Evolutionary conservation across 2,113 vertebrate genomes (phyloP).

Genomic region (Alouatta palliata): DNA sequence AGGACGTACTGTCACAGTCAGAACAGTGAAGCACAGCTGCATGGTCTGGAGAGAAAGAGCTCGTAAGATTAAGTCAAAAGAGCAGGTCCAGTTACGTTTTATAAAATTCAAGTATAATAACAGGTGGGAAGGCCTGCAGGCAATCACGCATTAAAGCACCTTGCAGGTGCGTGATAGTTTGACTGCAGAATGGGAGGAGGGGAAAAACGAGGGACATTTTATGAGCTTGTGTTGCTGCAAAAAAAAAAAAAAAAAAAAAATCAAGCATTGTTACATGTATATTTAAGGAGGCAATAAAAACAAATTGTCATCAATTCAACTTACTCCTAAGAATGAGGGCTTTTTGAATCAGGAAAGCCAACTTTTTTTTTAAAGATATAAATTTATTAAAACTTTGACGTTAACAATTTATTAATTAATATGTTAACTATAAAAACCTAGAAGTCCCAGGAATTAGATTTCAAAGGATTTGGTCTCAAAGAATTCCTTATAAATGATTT

Average conservation of each 20-base stretch:
- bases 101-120: not conserved
- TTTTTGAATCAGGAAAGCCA: not conserved
- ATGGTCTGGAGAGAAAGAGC: not conserved
- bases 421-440: not conserved
- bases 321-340: slow-evolving; percentile 1
- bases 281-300: slow-evolving; percentile 2
- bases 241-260: slow-evolving; percentile 13
- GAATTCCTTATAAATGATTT: not conserved
- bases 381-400: slow-evolving; percentile 85
- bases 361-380: slow-evolving; percentile 48
- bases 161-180: not conserved
- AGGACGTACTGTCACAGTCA: no score
- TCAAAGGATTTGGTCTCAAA: slow-evolving; percentile 72
- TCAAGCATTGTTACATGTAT: not conserved
- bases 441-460: slow-evolving; percentile 80
- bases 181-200: not conserved
- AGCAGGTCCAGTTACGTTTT: not conserved
- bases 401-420: slow-evolving; percentile 80
- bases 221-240: not conserved
- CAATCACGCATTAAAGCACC: not conserved
- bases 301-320: not conserved
- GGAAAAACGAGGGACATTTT: not conserved
- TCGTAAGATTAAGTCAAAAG: not conserved
- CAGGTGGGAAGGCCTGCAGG: not conserved
- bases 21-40: not conserved